phyloP scores from a whole-genome alignment of 2,888 invertebrate genomes.

The Thymelicus lineola region DNA sequence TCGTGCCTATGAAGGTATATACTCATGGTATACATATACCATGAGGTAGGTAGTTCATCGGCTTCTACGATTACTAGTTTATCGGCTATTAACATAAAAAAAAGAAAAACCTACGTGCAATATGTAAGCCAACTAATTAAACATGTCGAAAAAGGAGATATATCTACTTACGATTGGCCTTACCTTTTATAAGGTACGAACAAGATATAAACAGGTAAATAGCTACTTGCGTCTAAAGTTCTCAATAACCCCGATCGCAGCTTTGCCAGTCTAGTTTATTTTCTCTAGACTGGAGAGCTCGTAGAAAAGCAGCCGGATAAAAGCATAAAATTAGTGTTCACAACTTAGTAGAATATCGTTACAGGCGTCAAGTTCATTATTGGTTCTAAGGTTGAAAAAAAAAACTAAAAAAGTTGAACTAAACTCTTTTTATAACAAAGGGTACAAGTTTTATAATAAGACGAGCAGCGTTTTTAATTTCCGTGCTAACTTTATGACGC shows the following conservation, averaged over 20 bases:
- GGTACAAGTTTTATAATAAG: conserved; percentile 66
- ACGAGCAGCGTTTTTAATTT: conserved; percentile 70
- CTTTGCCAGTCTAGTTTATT: conserved; percentile 23
- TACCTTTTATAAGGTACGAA: conserved; percentile 3
- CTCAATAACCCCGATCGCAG: conserved; percentile 18
- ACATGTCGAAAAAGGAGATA: too few relatives aligned
- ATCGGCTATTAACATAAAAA: too few relatives aligned
- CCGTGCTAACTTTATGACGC: conserved; percentile 59
- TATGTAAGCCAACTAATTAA: too few relatives aligned
- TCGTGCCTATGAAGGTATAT: too few relatives aligned
- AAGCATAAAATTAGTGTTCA: conserved; percentile 5
- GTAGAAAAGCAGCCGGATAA: conserved; percentile 21
- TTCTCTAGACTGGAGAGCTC: conserved; percentile 13
- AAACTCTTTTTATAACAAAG: conserved; percentile 51
- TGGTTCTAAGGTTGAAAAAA: conserved; percentile 45
- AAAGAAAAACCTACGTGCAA: too few relatives aligned
- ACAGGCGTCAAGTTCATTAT: conserved; percentile 36
- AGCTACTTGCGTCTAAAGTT: conserved; percentile 14
- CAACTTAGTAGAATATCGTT: background rate
- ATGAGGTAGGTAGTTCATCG: too few relatives aligned
- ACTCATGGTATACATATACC: too few relatives aligned
- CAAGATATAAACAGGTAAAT: conserved; percentile 12
- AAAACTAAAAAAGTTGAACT: conserved; percentile 36
- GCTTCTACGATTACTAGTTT: too few relatives aligned
- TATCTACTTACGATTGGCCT: background rate